These are phyloP conservation scores for Galleria mellonella DNA, from an alignment of 1,140 invertebrate species.

Conservation along the genomic window DNA sequence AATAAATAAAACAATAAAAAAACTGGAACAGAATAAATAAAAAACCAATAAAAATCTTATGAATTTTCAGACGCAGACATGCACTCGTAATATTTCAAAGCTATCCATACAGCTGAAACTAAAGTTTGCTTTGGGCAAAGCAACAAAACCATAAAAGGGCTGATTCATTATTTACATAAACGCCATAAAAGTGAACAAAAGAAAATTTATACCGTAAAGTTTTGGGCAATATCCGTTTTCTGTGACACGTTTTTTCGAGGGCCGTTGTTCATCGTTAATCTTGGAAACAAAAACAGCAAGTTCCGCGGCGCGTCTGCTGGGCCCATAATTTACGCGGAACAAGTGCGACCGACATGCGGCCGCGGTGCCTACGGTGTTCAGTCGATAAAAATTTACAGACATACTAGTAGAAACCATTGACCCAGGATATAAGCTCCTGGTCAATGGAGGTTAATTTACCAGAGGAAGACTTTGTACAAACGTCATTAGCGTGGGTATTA, in stretches of 20 bases:
- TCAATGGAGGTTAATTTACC: too few relatives aligned
- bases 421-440: too few relatives aligned
- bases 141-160: conserved; percentile 15
- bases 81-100: too few relatives aligned
- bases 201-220: conserved; percentile 50
- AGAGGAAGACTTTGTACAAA: too few relatives aligned
- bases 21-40: too few relatives aligned
- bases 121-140: neutral
- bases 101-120: too few relatives aligned
- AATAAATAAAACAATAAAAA: too few relatives aligned
- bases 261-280: conserved; percentile 66
- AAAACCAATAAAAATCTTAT: too few relatives aligned
- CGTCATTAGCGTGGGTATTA: too few relatives aligned
- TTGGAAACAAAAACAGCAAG: conserved; percentile 62
- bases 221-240: conserved; percentile 53
- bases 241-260: conserved; percentile 58
- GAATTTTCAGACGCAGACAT: too few relatives aligned
- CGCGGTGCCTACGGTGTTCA: conserved; percentile 3
- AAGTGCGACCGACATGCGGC: conserved; percentile 55
- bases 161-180: conserved; percentile 42
- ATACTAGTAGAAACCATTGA: too few relatives aligned
- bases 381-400: conserved; percentile 20
- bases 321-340: conserved; percentile 54
- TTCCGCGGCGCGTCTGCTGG: conserved; percentile 44
- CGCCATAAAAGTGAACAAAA: conserved; percentile 35